Evolutionary conservation across 2,888 invertebrate genomes (phyloP).

Genomic region (Cinara cedri): DNA sequence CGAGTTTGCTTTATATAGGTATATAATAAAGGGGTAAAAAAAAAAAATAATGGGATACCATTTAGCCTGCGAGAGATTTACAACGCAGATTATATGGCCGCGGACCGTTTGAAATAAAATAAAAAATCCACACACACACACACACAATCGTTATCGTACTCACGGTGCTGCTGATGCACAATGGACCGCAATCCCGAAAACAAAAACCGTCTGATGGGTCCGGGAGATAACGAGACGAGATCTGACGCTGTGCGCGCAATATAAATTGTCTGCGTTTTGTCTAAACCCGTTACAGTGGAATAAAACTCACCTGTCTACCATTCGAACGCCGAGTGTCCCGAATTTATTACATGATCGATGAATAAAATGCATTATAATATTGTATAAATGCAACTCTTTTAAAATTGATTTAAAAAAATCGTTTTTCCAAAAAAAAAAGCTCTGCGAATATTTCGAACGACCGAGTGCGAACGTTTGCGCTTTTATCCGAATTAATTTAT

Average conservation of each 20-base stretch:
- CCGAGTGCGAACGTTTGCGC: too few relatives aligned
- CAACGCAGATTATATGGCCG: conserved; percentile 35
- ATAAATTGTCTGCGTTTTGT: conserved; percentile 35
- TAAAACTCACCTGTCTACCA: background rate
- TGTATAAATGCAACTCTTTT: background rate
- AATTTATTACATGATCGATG: conserved; percentile 11
- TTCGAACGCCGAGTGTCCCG: background rate
- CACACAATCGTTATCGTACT: conserved; percentile 12
- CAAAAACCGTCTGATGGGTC: conserved; percentile 45
- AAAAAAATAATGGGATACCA: conserved; percentile 31
- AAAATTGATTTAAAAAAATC: conserved; percentile 22
- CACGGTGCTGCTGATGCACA: too few relatives aligned
- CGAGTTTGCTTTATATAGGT: conserved; percentile 13
- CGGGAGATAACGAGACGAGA: conserved; percentile 38
- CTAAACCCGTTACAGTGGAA: conserved; percentile 1
- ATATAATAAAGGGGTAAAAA: conserved; percentile 47
- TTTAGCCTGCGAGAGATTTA: conserved; percentile 37
- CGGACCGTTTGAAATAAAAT: conserved; percentile 21
- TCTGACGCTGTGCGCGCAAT: background rate
- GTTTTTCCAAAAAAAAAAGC: background rate
- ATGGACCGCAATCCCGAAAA: conserved; percentile 27
- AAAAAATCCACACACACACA: background rate
- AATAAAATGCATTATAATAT: background rate
- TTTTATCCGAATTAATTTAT: too few relatives aligned
- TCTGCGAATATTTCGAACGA: too few relatives aligned